Base-by-base conservation (phyloP, 1,140 invertebrate genomes). In the Anastatus disparis region DNA sequence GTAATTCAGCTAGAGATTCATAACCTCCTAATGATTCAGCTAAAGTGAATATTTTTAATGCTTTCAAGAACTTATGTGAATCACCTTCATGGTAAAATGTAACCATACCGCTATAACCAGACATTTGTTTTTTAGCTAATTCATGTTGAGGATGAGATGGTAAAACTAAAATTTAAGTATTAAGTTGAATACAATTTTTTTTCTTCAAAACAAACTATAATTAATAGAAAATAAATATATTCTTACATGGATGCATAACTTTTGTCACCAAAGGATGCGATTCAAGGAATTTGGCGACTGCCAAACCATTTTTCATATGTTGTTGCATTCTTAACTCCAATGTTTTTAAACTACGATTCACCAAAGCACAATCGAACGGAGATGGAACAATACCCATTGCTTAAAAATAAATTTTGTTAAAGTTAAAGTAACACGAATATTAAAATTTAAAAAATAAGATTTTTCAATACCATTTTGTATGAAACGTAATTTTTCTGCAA, bases 1-100 rank as follows among this genome's bases (percentile, higher is more conserved):
- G 94, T 71, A 94, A 83, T 86, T 94, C 93, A 2, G 91, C 93
- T 40, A 99, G 89, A 83, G 95, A 97, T 83, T 99, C 97, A 81
- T 93, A 97, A 59, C 97, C 97, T 56, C 98, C 98, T 35, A 99
- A 88, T 85, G 95, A 98, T 85, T 98, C 97, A 12, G 97, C 97
- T n/a, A 98, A 83, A 2, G 90, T 92, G 79, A 99, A 95, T 7
- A 96, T 61, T 87, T 96, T 93, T 1, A 97, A 82, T 8, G 90
- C 84, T 76, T 89, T 89, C 13, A 97, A 84, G 78, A 99, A 97
- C 61, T 88, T 92, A 53, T 85, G 84, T 0, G 95, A 91, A 78
- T 97, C 90, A 6, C 95, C 95, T 77, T 92, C 92, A 2, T 97
- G 86, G 76, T 94, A 97, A 79, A 98, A 96, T 1, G 93, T 92